Base-by-base conservation (phyloP, 2,797 vertebrate species). In the Sebastes vulpes region DNA sequence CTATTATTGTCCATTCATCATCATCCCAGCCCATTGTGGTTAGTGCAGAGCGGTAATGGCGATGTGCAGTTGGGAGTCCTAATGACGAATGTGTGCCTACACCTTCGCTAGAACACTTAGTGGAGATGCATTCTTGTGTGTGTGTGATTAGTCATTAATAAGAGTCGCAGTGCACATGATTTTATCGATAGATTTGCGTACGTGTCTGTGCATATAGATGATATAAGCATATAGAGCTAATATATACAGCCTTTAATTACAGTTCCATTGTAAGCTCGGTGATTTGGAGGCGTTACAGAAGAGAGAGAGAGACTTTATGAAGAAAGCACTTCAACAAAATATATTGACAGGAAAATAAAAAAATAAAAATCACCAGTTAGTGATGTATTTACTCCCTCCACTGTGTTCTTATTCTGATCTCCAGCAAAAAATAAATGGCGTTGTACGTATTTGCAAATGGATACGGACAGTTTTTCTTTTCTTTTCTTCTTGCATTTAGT, bases 1-100 rank as follows among this genome's bases (percentile, higher is more conserved):
- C 65, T 18, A 38, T 87, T 79, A 74, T 38, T 61, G 71, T 69
- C 52, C 76, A 81, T 84, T 88, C 74, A 77, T 82, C 84, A 65
- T 31, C 75, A 9, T 56, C 60, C 74, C 20, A 7, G 69, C 72
- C 26, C 63, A 16, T 21, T 69, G 74, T 79, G 76, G 21, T 74
- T 6, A 8, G 46, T 16, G 54, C 81, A 48, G 12, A 5, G 31
- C 25, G 46, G 70, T 89, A 86, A 90, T 87, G 83, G 79, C 69
- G 75, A 28, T 56, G 84, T 82, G 79, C 85, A 81, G 74, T 20
- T 77, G 74, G 72, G 84, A 14, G 61, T 20, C 65, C 31, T 81
- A 72, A 84, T 79, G 81, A 84, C 6, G n/a, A 75, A 31, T 48
- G 63, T 32, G 71, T 79, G 76, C 11, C 65, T 35, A 5, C 46